These are phyloP conservation scores for Drosophila nr. perissopoda DNA, from an alignment of 2,888 invertebrate species.

Conservation along the genomic window DNA sequence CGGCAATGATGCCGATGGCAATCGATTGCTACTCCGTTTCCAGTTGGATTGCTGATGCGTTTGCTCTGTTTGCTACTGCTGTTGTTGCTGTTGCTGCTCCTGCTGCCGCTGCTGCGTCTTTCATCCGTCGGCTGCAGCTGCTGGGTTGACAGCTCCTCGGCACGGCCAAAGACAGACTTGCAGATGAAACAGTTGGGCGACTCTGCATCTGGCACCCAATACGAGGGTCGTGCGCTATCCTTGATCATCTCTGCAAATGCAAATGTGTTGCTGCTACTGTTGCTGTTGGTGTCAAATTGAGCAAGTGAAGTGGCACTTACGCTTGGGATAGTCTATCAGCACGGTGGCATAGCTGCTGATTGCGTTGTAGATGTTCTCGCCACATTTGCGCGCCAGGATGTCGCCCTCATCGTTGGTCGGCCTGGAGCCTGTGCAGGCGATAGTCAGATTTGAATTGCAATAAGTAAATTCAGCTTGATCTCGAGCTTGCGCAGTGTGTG, in stretches of 20 bases:
- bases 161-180: slow-evolving; percentile 86
- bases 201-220: slow-evolving; percentile 92
- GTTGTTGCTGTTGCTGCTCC: slow-evolving; percentile 44
- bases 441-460: slow-evolving; percentile 73
- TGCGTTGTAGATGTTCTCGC: slow-evolving; percentile 90
- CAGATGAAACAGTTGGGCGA: slow-evolving; percentile 89
- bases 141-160: slow-evolving; percentile 81
- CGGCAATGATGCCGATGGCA: slow-evolving; percentile 88
- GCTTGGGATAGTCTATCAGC: slow-evolving; percentile 89
- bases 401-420: slow-evolving; percentile 85
- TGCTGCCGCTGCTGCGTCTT: neutral
- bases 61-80: slow-evolving; percentile 31
- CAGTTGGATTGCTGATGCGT: neutral
- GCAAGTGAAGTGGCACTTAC: slow-evolving; percentile 80
- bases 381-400: slow-evolving; percentile 88
- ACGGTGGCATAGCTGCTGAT: slow-evolving; percentile 90
- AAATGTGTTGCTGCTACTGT: neutral
- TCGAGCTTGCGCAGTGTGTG: slow-evolving; percentile 39
- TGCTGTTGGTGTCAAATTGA: neutral
- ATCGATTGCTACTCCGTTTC: slow-evolving; percentile 65
- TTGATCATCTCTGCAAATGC: slow-evolving; percentile 88
- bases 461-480: slow-evolving; percentile 54
- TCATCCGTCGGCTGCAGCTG: neutral
- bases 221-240: slow-evolving; percentile 90
- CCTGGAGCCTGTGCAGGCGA: slow-evolving; percentile 71